Evolutionary conservation across 2,113 vertebrate genomes (phyloP).

Genomic region (Takifugu flavidus): DNA sequence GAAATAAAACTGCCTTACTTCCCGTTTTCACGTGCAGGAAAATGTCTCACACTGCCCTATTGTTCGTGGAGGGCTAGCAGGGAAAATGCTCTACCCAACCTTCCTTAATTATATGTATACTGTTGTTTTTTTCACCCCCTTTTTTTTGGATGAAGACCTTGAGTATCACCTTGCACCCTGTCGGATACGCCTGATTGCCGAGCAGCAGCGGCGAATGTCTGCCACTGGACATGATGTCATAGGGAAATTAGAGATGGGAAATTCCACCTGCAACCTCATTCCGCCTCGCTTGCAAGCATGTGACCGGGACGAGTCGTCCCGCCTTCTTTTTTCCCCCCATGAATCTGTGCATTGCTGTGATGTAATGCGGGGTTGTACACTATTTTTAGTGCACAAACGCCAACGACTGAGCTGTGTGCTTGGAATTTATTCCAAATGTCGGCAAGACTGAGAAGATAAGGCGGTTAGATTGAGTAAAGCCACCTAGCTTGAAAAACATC

Average conservation of each 20-base stretch:
- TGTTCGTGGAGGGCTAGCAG: constrained; percentile 27
- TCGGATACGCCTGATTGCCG: constrained; percentile 40
- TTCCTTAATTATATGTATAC: constrained; percentile 39
- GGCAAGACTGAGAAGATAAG: no score
- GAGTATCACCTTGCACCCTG: constrained; percentile 54
- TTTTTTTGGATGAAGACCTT: constrained; percentile 27
- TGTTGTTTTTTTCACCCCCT: constrained; percentile 18
- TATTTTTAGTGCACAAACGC: constrained; percentile 42
- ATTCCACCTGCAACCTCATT: constrained; percentile 71
- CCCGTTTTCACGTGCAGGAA: constrained; percentile 25
- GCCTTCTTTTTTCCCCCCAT: constrained; percentile 24
- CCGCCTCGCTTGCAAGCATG: constrained; percentile 43
- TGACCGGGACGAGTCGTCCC: constrained; percentile 44
- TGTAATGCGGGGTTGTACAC: constrained; percentile 19
- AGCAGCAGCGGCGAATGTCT: constrained; percentile 16
- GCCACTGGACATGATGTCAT: constrained; percentile 54
- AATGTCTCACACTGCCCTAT: constrained; percentile 1
- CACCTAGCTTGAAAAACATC: background rate
- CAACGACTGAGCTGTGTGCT: constrained; percentile 1
- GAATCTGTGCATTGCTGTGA: constrained; percentile 34
- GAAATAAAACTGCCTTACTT: constrained; percentile 65
- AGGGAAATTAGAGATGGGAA: constrained; percentile 63
- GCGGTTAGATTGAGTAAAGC: background rate
- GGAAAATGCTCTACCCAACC: constrained; percentile 52
- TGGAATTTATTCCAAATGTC: background rate